Base-by-base conservation (phyloP, 2,797 vertebrate genomes). In the Hoplostethus mediterraneus region DNA sequence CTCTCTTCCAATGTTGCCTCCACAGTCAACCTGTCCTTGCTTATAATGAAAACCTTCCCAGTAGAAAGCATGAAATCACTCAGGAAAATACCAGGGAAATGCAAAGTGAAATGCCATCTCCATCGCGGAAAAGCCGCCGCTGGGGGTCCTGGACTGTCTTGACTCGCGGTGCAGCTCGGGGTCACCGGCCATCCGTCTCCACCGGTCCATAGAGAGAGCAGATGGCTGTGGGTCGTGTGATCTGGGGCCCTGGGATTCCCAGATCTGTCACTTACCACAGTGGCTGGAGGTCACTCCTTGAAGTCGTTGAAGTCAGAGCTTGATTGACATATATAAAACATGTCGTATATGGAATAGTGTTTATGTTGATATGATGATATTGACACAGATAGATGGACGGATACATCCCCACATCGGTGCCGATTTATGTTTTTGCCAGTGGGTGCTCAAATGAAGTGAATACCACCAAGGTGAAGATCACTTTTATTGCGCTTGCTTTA, bases 221-320 rank as follows among this genome's bases (percentile, higher is more conserved):
- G 44, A 51, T 21, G 63, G 77, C 45, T 36, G 25, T 67, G 45
- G 58, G 76, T 87, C 73, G 67, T 10, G 45, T 67, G 79, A 79
- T 73, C 75, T 17, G 42, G 9, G 36, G 63, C 70, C 42, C 40
- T 30, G 40, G 69, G 60, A 74, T 62, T 48, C 71, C 67, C 55
- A 30, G 45, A 79, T 59, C 56, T 80, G 81, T 64, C 81, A 77
- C 52, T 85, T 73, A 74, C 12, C 54, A n/a, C 36, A 17, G 10
- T 49, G 58, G 40, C 40, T 55, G 38, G 54, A 71, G 59, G 38
- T 82, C 61, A 36, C 25, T 1, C 4, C 38, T 14, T 52, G 21
- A 21, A 21, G 33, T 28, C 16, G 16, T n/a, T 73, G 40, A 21
- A 51, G 53, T 51, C 67, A 70, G n/a, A 62, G 21, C 17, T 31